phyloP scores from a whole-genome alignment of 2,888 invertebrate species.

The Neuroscelio doddi region DNA sequence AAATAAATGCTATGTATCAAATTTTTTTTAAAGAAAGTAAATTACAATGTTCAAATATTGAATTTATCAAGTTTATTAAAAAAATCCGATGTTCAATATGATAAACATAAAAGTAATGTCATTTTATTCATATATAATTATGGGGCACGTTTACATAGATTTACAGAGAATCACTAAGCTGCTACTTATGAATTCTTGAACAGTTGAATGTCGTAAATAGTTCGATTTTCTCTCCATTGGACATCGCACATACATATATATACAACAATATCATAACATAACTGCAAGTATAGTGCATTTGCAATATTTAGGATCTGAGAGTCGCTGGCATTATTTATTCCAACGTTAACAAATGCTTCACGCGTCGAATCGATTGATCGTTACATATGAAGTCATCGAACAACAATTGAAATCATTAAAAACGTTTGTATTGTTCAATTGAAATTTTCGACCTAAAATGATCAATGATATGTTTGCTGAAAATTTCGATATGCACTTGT shows the following conservation, averaged over 20 bases:
- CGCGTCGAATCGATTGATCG: constrained; percentile 53
- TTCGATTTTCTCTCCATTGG: constrained; percentile 50
- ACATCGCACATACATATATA: constrained; percentile 56
- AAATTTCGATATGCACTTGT: too few relatives aligned
- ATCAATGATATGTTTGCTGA: too few relatives aligned
- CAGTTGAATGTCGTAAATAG: constrained; percentile 61
- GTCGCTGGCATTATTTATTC: constrained; percentile 31
- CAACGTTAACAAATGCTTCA: constrained; percentile 55
- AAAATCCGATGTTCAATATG: not conserved
- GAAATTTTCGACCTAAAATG: too few relatives aligned
- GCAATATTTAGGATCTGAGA: constrained; percentile 32
- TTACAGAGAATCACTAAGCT: constrained; percentile 67
- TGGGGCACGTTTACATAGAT: constrained; percentile 68
- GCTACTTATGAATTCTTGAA: constrained; percentile 61
- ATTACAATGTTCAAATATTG: too few relatives aligned
- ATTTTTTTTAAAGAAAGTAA: too few relatives aligned
- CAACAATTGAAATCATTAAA: constrained; percentile 23
- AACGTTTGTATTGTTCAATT: too few relatives aligned
- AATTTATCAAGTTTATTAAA: constrained; percentile 7
- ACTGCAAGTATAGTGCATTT: constrained; percentile 54
- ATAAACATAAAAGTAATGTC: constrained; percentile 61
- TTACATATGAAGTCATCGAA: constrained; percentile 48
- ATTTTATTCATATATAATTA: constrained; percentile 64
- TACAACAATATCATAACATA: constrained; percentile 65
- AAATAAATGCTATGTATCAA: too few relatives aligned